phyloP scores from a whole-genome alignment of 2,113 vertebrate genomes.

The Tetrax tetrax region DNA sequence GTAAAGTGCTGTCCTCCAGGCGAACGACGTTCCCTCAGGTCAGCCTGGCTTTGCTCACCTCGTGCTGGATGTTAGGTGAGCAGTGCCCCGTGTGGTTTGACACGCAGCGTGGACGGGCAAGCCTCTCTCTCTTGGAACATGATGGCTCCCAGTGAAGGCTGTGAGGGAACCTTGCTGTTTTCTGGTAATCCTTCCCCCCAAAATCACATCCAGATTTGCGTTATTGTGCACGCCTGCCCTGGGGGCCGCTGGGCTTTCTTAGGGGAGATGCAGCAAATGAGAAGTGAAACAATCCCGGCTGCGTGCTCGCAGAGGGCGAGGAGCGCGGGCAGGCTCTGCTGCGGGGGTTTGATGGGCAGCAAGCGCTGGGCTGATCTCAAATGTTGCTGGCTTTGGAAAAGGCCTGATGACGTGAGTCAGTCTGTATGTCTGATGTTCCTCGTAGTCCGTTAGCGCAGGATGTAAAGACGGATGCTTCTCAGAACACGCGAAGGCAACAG shows the following conservation, averaged over 20 bases:
- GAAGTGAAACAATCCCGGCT: not conserved
- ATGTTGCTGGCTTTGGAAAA: slow-evolving; percentile 56
- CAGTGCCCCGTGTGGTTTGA: rapidly evolving
- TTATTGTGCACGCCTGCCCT: not conserved
- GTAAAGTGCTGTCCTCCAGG: not conserved
- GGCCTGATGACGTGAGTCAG: slow-evolving; percentile 35
- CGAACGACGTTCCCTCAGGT: rapidly evolving
- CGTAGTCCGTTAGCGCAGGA: slow-evolving; percentile 26
- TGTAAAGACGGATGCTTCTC: slow-evolving; percentile 16
- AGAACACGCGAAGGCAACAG: not conserved
- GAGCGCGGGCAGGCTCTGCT: not conserved
- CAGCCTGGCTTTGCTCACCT: not conserved
- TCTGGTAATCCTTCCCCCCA: not conserved
- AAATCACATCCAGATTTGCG: not conserved
- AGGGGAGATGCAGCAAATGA: not conserved
- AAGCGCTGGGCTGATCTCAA: slow-evolving; percentile 53
- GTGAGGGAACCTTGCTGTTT: not conserved
- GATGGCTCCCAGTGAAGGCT: not conserved
- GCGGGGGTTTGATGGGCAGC: slow-evolving; percentile 60
- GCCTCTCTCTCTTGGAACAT: not conserved
- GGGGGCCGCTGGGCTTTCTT: not conserved
- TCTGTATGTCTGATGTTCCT: slow-evolving; percentile 57
- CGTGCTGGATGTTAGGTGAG: not conserved
- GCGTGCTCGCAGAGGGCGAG: not conserved
- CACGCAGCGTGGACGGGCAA: rapidly evolving